Conservation (phyloP, 2,797 vertebrate genomes). For the Spea hammondii region DNA sequence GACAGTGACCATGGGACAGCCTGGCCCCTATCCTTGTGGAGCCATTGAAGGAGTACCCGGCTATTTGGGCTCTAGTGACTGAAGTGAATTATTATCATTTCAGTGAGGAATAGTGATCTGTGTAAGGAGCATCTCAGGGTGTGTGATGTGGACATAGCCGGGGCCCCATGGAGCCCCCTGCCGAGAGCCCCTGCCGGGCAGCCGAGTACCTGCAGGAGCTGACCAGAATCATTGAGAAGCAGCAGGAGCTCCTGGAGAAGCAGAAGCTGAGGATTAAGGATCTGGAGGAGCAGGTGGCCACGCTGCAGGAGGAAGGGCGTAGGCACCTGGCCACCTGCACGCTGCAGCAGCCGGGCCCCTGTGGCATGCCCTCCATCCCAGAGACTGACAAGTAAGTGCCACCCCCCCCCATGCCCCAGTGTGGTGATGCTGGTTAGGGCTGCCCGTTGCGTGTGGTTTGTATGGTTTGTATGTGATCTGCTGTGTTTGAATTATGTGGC, state of each 20-base stretch:
- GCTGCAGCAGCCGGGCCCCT: conserved; percentile 64
- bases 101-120: too few species aligned
- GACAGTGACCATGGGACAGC: too few species aligned
- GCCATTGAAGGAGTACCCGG: too few species aligned
- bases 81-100: too few species aligned
- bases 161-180: conserved; percentile 67
- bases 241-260: conserved; percentile 90
- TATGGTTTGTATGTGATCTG: too few species aligned
- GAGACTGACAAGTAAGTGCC: conserved; percentile 17
- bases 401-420: too few species aligned
- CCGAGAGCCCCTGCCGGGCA: conserved; percentile 76
- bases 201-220: conserved; percentile 90
- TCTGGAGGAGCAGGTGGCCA: conserved; percentile 89
- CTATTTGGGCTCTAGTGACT: too few species aligned
- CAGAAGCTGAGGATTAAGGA: conserved; percentile 87
- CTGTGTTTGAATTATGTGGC: too few species aligned
- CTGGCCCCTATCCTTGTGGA: too few species aligned
- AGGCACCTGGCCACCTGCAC: conserved; percentile 88
- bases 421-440: too few species aligned
- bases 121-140: neutral
- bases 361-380: conserved; percentile 47
- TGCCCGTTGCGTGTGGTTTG: too few species aligned
- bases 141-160: conserved; percentile 5
- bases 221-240: conserved; percentile 90
- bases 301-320: conserved; percentile 86